Evolutionary conservation across 2,797 vertebrate species (phyloP), one percentile per base, ranked within the genome.

Genomic region (Euthynnus affinis): DNA sequence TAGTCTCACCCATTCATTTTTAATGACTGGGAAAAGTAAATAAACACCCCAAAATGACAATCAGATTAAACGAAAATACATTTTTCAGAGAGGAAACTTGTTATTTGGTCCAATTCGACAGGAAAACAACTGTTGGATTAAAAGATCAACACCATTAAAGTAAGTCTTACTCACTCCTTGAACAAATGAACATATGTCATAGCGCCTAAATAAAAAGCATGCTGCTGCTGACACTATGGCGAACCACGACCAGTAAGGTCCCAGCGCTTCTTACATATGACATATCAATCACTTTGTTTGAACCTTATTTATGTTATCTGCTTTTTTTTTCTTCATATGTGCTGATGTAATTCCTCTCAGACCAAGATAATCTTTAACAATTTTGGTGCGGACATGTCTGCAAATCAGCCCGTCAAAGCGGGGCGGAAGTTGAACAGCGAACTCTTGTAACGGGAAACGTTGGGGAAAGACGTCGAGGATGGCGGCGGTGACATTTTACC

Each of bases 381-480:
- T 78, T 58, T 40, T n/a, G 13, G 22, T 8, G 51, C 6, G 3
- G 27, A 58, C 37, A 0, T 1, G 51, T 70, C 48, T 60, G 74
- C 52, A n/a, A 4, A 27, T 48, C 14, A 1, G 51, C 23, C 1
- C 44, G 59, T 40, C 34, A 37, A n/a, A 13, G 32, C 2, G 46
- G 32, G 32, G 40, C 0, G 0, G 48, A 23, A 57, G 52, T 25
- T 3, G 12, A 60, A n/a, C 29, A 29, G 9, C 13, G 9, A 37
- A 32, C 23, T 69, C 58, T 27, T 29, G 37, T 23, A 22, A 22
- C 13, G 0, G 17, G 20, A 20, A 9, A 42, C n/a, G 29, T 15
- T 1, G 2, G 4, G 8, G 32, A 51, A 51, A 12, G 34, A 65
- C 78, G 78, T 78, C 67, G 25, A 56, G 53, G 53, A 52, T 40